These are phyloP conservation scores for Lasioglossum villosulum DNA, from an alignment of 2,888 invertebrate species.

Conservation along the genomic window DNA sequence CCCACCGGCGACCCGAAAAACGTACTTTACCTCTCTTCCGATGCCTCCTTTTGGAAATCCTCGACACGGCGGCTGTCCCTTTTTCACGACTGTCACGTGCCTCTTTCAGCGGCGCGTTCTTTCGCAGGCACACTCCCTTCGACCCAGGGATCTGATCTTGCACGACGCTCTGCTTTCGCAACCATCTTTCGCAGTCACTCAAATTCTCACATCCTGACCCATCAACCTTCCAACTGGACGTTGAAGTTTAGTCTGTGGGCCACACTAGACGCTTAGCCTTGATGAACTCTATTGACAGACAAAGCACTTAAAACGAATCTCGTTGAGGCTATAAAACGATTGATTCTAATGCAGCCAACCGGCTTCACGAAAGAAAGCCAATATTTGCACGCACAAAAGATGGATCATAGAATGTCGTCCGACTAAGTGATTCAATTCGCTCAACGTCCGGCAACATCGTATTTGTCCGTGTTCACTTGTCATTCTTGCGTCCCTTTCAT, in stretches of 20 bases:
- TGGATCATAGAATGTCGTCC: slow-evolving; percentile 83
- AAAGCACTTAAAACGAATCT: slow-evolving; percentile 79
- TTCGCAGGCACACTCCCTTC: slow-evolving; percentile 14
- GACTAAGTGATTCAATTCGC: slow-evolving; percentile 83
- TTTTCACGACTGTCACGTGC: slow-evolving; percentile 61
- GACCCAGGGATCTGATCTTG: not conserved
- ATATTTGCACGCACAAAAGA: slow-evolving; percentile 84
- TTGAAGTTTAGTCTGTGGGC: slow-evolving; percentile 73
- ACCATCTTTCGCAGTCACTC: not conserved
- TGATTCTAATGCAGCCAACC: slow-evolving; percentile 77
- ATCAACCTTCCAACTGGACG: not conserved
- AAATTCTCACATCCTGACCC: not conserved
- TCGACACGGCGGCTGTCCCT: slow-evolving; percentile 33
- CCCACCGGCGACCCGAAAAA: slow-evolving; percentile 74
- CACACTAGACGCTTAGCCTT: slow-evolving; percentile 82
- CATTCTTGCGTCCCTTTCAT: slow-evolving; percentile 20
- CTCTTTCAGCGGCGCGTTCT: slow-evolving; percentile 24
- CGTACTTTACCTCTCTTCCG: slow-evolving; percentile 68
- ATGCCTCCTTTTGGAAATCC: slow-evolving; percentile 40
- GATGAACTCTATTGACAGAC: slow-evolving; percentile 79
- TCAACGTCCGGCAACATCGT: slow-evolving; percentile 79
- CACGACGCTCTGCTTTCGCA: not conserved
- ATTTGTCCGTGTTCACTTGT: slow-evolving; percentile 39
- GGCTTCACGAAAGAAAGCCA: slow-evolving; percentile 79
- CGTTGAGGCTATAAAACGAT: slow-evolving; percentile 78